Conservation (phyloP, 2,113 vertebrate genomes). For the Nothocercus julius region DNA sequence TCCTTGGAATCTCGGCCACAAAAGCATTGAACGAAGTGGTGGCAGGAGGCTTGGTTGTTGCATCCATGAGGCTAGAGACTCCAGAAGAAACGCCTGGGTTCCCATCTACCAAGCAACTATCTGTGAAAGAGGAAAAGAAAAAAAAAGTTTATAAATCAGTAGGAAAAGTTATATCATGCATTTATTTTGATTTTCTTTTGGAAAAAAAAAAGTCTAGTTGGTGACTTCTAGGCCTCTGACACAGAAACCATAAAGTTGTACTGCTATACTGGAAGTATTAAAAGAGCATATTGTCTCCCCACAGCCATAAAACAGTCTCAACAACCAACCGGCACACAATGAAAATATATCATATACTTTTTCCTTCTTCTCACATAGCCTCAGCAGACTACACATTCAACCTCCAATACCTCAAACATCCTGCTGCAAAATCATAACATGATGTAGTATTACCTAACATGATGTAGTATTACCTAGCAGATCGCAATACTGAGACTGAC, state of each 20-base stretch:
- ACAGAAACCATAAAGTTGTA: background rate
- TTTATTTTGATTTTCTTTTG: background rate
- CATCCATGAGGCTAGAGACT: constrained; percentile 76
- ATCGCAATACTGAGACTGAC: background rate
- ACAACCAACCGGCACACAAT: background rate
- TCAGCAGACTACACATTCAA: background rate
- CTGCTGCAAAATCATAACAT: background rate
- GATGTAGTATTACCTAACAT: background rate
- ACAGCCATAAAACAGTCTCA: background rate
- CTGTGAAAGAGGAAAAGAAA: constrained; percentile 29
- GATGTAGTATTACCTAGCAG: background rate
- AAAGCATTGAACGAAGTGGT: constrained; percentile 60
- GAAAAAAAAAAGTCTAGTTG: background rate
- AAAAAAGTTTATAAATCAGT: background rate
- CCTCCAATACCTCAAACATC: background rate
- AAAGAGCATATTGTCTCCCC: background rate
- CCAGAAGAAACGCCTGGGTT: constrained; percentile 58
- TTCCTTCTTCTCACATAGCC: background rate
- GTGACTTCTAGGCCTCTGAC: background rate
- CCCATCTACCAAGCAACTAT: constrained; percentile 76
- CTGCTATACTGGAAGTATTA: background rate
- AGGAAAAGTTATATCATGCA: background rate
- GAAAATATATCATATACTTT: background rate
- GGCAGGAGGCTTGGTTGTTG: constrained; percentile 48
- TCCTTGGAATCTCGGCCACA: constrained; percentile 81